Conservation (phyloP, 1,140 invertebrate genomes). For the Laodelphax striatellus region DNA sequence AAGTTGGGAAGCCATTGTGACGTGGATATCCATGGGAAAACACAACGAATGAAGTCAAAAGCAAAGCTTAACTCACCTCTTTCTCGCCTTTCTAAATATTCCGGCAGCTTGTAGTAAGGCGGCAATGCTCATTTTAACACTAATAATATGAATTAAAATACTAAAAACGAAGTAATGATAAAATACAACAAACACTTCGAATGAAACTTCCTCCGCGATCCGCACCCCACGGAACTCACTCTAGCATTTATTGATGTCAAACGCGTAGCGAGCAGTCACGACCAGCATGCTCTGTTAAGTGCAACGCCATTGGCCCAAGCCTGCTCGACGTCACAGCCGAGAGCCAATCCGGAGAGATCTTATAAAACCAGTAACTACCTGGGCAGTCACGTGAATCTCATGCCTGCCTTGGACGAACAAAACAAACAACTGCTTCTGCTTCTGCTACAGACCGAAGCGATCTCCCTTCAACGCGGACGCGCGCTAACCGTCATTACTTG, state of each 20-base stretch:
- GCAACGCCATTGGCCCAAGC: constrained; percentile 33
- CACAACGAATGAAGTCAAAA: constrained; percentile 1
- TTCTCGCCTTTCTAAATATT: constrained; percentile 70
- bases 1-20: constrained; percentile 42
- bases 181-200: constrained; percentile 38
- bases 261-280: constrained; percentile 28
- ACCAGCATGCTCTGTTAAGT: constrained; percentile 31
- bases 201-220: constrained; percentile 26
- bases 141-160: constrained; percentile 13
- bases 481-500: no score
- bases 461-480: no score
- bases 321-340: constrained; percentile 29
- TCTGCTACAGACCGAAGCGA: no score
- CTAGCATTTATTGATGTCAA: constrained; percentile 44
- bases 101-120: constrained; percentile 73
- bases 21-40: constrained; percentile 30
- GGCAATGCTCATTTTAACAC: constrained; percentile 61
- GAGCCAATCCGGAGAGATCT: constrained; percentile 33
- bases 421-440: constrained; percentile 30
- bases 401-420: constrained; percentile 39
- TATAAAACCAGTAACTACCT: constrained; percentile 23
- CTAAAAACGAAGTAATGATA: constrained; percentile 31
- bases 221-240: constrained; percentile 36
- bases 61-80: constrained; percentile 44
- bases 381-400: constrained; percentile 45